Conservation (phyloP, 1,140 invertebrate species). For the Leptinotarsa undecemlineata region DNA sequence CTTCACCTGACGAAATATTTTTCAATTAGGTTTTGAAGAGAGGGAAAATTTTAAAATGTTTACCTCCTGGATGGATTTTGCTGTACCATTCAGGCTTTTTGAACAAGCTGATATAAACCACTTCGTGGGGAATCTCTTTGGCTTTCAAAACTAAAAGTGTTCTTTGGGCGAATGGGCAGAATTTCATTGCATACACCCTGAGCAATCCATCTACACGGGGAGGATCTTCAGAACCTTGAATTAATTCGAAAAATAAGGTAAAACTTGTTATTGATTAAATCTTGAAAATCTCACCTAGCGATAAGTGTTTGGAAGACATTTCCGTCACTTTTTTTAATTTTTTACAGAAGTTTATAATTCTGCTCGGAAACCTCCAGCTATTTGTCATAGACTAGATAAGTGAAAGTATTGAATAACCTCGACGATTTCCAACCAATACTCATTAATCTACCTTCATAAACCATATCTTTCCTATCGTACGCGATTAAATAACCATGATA, state of each 20-base stretch:
- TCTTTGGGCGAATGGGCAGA: slow-evolving; percentile 88
- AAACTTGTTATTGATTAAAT: neutral
- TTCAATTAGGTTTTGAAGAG: neutral
- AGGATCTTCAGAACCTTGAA: slow-evolving; percentile 66
- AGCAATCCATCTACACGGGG: slow-evolving; percentile 67
- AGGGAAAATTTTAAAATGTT: neutral
- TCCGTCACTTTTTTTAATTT: too few relatives aligned
- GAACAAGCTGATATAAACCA: slow-evolving; percentile 80
- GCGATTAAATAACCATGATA: too few relatives aligned
- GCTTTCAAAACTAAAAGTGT: slow-evolving; percentile 78
- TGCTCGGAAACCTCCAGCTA: too few relatives aligned
- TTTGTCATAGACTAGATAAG: too few relatives aligned
- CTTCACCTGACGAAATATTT: slow-evolving; percentile 61
- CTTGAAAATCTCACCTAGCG: slow-evolving; percentile 21
- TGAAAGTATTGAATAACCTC: too few relatives aligned
- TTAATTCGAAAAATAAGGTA: neutral
- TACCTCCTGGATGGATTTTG: slow-evolving; percentile 62
- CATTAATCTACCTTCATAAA: too few relatives aligned
- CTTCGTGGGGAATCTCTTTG: slow-evolving; percentile 83
- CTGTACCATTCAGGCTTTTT: slow-evolving; percentile 85
- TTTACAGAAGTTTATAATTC: too few relatives aligned
- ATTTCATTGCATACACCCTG: slow-evolving; percentile 86
- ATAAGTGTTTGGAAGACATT: slow-evolving; percentile 31
- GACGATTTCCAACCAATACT: too few relatives aligned
- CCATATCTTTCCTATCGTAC: neutral